These are phyloP conservation scores for Pandemis corylana DNA, from an alignment of 2,888 invertebrate genomes.

Conservation along the genomic window DNA sequence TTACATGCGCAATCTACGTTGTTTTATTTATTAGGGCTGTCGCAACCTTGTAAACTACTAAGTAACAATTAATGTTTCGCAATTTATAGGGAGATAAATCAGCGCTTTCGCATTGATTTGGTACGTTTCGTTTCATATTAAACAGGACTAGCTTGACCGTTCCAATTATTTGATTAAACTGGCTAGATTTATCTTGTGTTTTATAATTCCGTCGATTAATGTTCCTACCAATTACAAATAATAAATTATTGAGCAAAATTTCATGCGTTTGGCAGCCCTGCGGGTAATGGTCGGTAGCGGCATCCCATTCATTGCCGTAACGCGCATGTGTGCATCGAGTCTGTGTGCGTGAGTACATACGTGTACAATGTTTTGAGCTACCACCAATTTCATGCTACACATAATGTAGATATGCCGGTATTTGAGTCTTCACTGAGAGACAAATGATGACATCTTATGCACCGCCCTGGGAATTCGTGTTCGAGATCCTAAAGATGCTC, in stretches of 20 bases:
- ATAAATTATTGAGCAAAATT: not conserved
- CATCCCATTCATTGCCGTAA: constrained; percentile 72
- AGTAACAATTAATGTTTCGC: constrained; percentile 51
- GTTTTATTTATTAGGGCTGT: constrained; percentile 76
- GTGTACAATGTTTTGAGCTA: constrained; percentile 59
- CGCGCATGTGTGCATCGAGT: constrained; percentile 44
- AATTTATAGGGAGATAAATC: constrained; percentile 51
- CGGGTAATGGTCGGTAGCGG: constrained; percentile 65
- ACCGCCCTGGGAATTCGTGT: constrained; percentile 33
- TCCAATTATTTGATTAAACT: constrained; percentile 17
- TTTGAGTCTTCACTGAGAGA: constrained; percentile 57
- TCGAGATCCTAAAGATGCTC: constrained; percentile 24
- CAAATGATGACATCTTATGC: constrained; percentile 66
- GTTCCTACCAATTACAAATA: not conserved
- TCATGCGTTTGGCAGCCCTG: constrained; percentile 61
- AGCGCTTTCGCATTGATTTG: constrained; percentile 25
- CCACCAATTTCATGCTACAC: constrained; percentile 57
- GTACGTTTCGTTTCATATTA: constrained; percentile 7
- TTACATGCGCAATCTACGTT: constrained; percentile 75
- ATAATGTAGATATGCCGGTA: constrained; percentile 58
- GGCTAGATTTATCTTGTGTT: not conserved
- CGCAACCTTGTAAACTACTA: constrained; percentile 43
- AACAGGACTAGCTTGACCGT: constrained; percentile 15
- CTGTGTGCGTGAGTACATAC: constrained; percentile 55
- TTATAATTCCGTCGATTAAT: not conserved